Percentiles rank a stretch among this genome's conserved stretches.
Evolutionary conservation across 2,888 invertebrate species (phyloP).

Genomic region (Epsilonema sp.): DNA sequence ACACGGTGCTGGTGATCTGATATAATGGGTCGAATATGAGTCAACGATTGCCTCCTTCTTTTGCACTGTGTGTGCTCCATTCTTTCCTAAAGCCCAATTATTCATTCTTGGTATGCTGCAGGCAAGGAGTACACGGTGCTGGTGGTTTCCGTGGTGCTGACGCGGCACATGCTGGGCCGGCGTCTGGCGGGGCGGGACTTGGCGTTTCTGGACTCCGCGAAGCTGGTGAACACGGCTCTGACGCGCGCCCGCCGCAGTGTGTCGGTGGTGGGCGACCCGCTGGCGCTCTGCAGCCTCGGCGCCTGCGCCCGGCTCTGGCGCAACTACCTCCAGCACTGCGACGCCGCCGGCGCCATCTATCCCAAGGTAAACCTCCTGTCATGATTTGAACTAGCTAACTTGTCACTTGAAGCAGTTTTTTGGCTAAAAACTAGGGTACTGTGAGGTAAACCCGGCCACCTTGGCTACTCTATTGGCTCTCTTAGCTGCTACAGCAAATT

Average conservation of each 20-base stretch:
- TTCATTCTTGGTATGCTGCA: constrained; percentile 18
- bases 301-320: constrained; percentile 41
- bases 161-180: constrained; percentile 45
- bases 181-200: not conserved
- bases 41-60: too few species aligned
- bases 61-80: too few species aligned
- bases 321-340: not conserved
- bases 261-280: constrained; percentile 62
- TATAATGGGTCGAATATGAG: too few species aligned
- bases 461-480: too few species aligned
- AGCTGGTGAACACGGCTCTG: constrained; percentile 59
- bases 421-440: too few species aligned
- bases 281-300: constrained; percentile 56
- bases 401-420: too few species aligned
- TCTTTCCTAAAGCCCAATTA: not conserved
- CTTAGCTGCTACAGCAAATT: too few species aligned
- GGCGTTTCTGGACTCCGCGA: constrained; percentile 52
- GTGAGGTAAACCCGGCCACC: too few species aligned
- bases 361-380: too few species aligned
- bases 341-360: too few species aligned
- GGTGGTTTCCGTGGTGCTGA: constrained; percentile 55
- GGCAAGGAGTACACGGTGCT: constrained; percentile 64
- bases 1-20: not conserved
- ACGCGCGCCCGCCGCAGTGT: constrained; percentile 60
- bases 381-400: too few species aligned